Evolutionary conservation across 2,113 vertebrate genomes (phyloP).

Genomic region (Chiloscyllium plagiosum): DNA sequence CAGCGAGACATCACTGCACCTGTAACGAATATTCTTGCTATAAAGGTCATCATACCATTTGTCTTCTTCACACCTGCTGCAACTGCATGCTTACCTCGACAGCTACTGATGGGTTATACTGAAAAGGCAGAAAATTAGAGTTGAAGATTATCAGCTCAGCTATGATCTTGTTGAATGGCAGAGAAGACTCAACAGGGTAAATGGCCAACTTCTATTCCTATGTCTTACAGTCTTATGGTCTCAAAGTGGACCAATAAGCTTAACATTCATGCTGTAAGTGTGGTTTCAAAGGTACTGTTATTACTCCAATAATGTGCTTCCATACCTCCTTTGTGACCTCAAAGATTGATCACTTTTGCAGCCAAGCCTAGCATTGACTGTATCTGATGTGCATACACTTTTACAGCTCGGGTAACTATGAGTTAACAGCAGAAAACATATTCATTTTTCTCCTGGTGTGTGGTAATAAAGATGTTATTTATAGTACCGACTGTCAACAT

Average conservation of each 20-base stretch:
- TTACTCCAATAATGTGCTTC: neutral
- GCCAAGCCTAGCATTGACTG: neutral
- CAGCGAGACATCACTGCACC: too few relatives aligned
- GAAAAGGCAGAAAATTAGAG: too few relatives aligned
- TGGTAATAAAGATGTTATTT: neutral
- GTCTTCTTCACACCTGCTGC: too few relatives aligned
- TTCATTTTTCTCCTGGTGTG: neutral
- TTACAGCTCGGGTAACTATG: neutral
- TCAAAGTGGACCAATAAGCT: neutral
- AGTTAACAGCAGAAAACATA: neutral
- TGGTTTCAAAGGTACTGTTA: neutral
- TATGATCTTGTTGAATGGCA: too few relatives aligned
- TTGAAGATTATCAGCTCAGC: too few relatives aligned
- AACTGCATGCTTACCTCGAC: too few relatives aligned
- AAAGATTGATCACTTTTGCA: neutral
- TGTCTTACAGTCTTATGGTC: too few relatives aligned
- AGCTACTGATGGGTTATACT: too few relatives aligned
- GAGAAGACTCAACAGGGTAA: too few relatives aligned
- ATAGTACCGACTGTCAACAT: neutral
- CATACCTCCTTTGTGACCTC: neutral
- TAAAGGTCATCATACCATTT: too few relatives aligned
- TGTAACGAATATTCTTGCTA: too few relatives aligned
- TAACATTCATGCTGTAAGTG: neutral
- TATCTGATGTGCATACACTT: neutral
- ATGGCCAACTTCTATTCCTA: too few relatives aligned